Conservation (phyloP, 2,113 vertebrate species). For the Myanophis thanlyinensis region DNA sequence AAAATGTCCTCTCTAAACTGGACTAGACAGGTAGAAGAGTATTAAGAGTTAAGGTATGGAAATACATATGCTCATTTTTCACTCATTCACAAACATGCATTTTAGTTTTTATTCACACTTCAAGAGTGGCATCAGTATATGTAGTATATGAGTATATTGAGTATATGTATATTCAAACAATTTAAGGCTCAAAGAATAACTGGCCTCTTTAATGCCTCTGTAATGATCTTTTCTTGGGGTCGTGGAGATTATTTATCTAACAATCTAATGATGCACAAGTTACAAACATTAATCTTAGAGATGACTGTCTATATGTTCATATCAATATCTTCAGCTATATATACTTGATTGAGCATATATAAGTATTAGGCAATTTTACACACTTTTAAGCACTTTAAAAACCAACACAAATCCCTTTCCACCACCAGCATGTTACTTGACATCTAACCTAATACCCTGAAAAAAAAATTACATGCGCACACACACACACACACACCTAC, state of each 20-base stretch:
- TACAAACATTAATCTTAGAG: background rate
- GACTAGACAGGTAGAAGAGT: background rate
- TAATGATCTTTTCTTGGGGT: background rate
- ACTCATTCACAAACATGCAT: background rate
- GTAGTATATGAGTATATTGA: too few species aligned
- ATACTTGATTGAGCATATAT: background rate
- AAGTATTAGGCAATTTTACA: background rate
- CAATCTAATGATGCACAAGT: background rate
- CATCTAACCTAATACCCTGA: too few species aligned
- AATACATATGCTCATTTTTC: background rate
- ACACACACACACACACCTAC: too few species aligned
- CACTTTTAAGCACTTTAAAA: background rate
- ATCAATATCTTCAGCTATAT: background rate
- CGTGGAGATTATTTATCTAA: background rate
- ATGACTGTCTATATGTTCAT: background rate
- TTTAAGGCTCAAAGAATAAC: background rate
- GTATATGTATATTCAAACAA: background rate
- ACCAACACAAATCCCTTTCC: background rate
- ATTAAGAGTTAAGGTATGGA: background rate
- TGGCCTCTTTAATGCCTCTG: background rate
- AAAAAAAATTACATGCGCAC: background rate
- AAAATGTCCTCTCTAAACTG: background rate
- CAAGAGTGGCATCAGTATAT: background rate
- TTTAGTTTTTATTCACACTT: background rate
- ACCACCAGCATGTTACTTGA: background rate